These are phyloP conservation scores for Drosophila austrosaltans DNA, from an alignment of 2,888 invertebrate genomes.

Conservation along the genomic window DNA sequence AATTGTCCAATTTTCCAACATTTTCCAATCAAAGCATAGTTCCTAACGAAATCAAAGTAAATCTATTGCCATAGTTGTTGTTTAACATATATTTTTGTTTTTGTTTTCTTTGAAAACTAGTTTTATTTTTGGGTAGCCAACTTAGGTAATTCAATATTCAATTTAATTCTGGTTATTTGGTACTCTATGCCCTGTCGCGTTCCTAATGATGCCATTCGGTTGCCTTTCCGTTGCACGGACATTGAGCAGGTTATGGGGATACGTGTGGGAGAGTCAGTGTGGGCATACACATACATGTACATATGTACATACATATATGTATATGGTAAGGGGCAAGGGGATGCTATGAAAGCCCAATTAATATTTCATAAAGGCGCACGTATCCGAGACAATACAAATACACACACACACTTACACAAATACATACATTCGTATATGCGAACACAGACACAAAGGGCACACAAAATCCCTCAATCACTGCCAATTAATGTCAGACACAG, in stretches of 20 bases:
- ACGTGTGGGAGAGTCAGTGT: slow-evolving; percentile 56
- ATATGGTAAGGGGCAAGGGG: background rate
- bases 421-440: slow-evolving; percentile 2
- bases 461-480: slow-evolving; percentile 78
- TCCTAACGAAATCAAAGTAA: no score
- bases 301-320: background rate
- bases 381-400: slow-evolving; percentile 57
- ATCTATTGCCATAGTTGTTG: no score
- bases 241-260: slow-evolving; percentile 66
- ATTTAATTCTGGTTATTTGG: slow-evolving; percentile 25
- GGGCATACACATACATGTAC: background rate
- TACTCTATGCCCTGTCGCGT: slow-evolving; percentile 5
- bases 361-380: slow-evolving; percentile 77
- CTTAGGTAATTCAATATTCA: slow-evolving; percentile 27
- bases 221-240: slow-evolving; percentile 44
- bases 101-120: background rate
- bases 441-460: slow-evolving; percentile 42
- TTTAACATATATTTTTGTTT: background rate
- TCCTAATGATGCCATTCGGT: slow-evolving; percentile 23
- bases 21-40: no score
- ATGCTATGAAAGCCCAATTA: slow-evolving; percentile 72
- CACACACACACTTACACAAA: slow-evolving; percentile 11
- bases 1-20: no score
- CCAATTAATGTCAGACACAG: slow-evolving; percentile 79
- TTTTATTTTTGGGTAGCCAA: background rate